Percentiles rank a stretch among this genome's conserved stretches.
Conservation (phyloP, 35 echinoderm and acorn worm species). For the Apostichopus japonicus region DNA sequence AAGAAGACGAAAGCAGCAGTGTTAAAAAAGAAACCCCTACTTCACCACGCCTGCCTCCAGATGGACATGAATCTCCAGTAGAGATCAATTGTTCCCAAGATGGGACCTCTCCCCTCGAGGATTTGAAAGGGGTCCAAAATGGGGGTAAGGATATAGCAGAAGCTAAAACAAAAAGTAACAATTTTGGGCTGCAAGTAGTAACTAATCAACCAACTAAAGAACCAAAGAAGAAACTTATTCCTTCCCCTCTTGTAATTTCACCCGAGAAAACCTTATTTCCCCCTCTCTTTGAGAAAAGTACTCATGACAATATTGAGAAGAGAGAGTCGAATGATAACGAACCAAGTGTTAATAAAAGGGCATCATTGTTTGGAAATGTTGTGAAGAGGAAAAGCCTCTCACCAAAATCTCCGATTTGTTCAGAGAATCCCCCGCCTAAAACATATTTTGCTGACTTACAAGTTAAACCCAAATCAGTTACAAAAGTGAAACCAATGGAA, state of each 20-base stretch:
- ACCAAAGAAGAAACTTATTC: constrained; percentile 27
- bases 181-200: background rate
- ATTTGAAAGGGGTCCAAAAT: background rate
- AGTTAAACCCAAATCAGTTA: background rate
- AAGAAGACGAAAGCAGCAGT: background rate
- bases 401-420: constrained; percentile 49
- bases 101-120: background rate
- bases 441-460: constrained; percentile 23
- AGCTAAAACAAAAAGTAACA: background rate
- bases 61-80: constrained; percentile 89
- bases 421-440: background rate
- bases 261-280: constrained; percentile 20
- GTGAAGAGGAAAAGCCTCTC: constrained; percentile 59
- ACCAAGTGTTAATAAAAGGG: constrained; percentile 50
- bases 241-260: constrained; percentile 39
- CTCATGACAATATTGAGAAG: background rate
- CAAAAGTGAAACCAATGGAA: background rate
- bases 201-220: background rate
- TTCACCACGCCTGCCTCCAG: constrained; percentile 86
- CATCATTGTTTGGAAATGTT: constrained; percentile 73
- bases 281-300: background rate
- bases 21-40: constrained; percentile 57
- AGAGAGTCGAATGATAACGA: background rate
- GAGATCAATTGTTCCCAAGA: constrained; percentile 38
- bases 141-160: background rate